Percentiles rank a stretch among this genome's conserved stretches.
These are phyloP conservation scores for Zosterops japonicus DNA, from an alignment of 2,113 vertebrate genomes.

Conservation along the genomic window DNA sequence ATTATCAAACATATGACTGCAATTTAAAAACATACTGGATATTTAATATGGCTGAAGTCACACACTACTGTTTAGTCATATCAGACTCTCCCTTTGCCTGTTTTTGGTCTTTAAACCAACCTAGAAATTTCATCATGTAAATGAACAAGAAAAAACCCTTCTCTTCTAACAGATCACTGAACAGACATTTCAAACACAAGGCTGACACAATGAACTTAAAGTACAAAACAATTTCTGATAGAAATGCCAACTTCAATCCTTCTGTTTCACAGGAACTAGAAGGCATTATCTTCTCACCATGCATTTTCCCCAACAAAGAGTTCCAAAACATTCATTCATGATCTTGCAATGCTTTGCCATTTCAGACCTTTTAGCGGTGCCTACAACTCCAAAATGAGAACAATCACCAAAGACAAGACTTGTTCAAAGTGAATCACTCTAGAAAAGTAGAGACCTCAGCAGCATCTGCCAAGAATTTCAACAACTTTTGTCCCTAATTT, in stretches of 20 bases:
- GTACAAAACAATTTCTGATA: not conserved
- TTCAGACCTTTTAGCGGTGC: not conserved
- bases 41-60: not conserved
- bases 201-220: not conserved
- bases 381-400: not conserved
- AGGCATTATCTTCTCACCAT: not conserved
- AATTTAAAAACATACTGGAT: not conserved
- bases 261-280: not conserved
- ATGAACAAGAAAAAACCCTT: not conserved
- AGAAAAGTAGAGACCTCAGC: not conserved
- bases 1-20: not conserved
- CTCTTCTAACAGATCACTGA: not conserved
- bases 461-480: not conserved
- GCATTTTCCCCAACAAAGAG: not conserved
- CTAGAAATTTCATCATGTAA: not conserved
- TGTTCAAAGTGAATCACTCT: not conserved
- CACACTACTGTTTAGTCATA: not conserved
- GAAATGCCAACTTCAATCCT: not conserved
- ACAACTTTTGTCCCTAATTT: not conserved
- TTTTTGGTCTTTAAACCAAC: not conserved
- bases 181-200: not conserved
- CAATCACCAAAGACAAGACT: not conserved
- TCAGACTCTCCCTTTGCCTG: not conserved
- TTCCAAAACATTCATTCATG: not conserved
- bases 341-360: not conserved